Evolutionary conservation across 64 coral and sea anemone species (phyloP), one percentile per base, ranked within the genome.

Genomic region (Montipora foliosa): DNA sequence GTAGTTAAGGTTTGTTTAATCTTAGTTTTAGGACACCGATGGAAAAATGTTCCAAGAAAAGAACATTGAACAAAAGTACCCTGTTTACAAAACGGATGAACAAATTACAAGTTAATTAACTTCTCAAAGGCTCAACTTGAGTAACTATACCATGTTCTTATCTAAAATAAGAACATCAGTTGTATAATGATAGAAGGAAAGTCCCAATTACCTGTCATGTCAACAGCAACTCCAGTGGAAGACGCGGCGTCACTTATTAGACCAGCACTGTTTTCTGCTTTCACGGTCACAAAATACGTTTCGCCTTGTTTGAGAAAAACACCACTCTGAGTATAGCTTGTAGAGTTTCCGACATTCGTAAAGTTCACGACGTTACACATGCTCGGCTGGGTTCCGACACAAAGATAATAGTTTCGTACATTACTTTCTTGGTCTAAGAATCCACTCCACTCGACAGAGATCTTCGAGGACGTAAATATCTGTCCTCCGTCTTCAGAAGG

Each of bases 381-480:
- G 14, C 82, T 89, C 22, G 92, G 84, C n/a, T 80, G 14, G 5
- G 83, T 99, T 3, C 98, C 95, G 4, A 99, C 60, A 62, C 98
- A 99, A 14, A 99, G 48, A 67, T 90, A 16, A 25, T 94, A 99
- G 9, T 79, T 77, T 60, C 67, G 25, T 6, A 99, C 87, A 4
- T 61, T 62, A 50, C 90, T 94, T 79, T 99, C 94, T 79, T 81
- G 73, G 87, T 99, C 98, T 79, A 89, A 74, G 16, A 99, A 99
- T 8, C 86, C 89, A 14, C 71, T 80, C 95, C 95, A 96, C 22
- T 64, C 49, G 15, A 94, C 98, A 16, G 84, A 91, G 64, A 99
- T 81, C 55, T 64, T 71, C 16, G 94, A 91, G 72, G 47, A 67
- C 0, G 76, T 87, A 51, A 96, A 98, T 20, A 76, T 37, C 55